Evolutionary conservation across 2,113 vertebrate species (phyloP).

Genomic region (Indicator indicator): DNA sequence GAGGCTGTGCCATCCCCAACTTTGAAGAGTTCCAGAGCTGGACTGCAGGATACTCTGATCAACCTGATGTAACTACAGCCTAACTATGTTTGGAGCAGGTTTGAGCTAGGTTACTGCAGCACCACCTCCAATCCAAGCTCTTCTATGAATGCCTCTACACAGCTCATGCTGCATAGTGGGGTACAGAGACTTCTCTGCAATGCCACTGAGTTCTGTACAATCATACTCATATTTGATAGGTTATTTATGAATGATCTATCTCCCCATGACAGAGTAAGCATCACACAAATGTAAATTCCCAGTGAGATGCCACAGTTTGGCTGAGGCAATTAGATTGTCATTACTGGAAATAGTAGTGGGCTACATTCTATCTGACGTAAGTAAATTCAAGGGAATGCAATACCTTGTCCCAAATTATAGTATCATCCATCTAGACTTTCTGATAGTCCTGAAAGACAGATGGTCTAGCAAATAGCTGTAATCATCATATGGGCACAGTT

Average conservation of each 20-base stretch:
- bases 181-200: not conserved
- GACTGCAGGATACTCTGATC: not conserved
- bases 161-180: not conserved
- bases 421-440: slow-evolving; percentile 10
- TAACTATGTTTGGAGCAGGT: not conserved
- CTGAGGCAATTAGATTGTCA: not conserved
- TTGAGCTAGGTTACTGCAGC: not conserved
- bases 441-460: slow-evolving; percentile 26
- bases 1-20: not conserved
- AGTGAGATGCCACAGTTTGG: not conserved
- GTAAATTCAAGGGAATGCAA: slow-evolving; percentile 16
- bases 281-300: not conserved
- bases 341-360: not conserved
- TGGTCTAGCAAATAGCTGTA: not conserved
- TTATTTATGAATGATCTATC: not conserved
- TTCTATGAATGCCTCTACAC: not conserved
- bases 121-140: not conserved
- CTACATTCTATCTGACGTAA: not conserved
- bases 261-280: not conserved
- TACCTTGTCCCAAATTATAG: not conserved
- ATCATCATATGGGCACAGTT: not conserved
- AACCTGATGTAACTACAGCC: fast-evolving
- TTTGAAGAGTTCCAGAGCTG: not conserved
- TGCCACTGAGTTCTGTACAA: not conserved
- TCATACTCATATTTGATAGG: not conserved